Conservation (phyloP, 2,113 vertebrate genomes). For the Caretta caretta region DNA sequence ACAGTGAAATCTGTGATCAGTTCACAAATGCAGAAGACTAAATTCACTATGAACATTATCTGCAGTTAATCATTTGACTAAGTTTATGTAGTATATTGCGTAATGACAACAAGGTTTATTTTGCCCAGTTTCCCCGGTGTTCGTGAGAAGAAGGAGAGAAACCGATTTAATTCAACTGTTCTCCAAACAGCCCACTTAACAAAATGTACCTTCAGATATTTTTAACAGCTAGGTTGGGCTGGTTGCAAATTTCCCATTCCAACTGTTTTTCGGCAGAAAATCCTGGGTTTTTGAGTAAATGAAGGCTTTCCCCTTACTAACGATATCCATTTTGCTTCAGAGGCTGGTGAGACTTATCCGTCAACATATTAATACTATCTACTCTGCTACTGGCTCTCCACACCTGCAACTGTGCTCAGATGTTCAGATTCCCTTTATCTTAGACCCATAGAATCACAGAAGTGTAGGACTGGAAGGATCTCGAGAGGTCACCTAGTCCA, state of each 20-base stretch:
- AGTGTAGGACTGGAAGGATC: not conserved
- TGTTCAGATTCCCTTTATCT: not conserved
- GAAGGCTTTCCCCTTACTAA: not conserved
- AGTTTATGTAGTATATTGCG: not conserved
- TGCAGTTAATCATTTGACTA: not conserved
- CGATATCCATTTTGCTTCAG: not conserved
- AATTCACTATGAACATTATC: not conserved
- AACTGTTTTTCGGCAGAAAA: not conserved
- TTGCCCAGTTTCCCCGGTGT: not conserved
- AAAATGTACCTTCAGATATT: not conserved
- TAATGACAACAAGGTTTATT: not conserved
- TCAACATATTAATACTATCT: not conserved
- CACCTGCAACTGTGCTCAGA: not conserved
- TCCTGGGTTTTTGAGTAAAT: not conserved
- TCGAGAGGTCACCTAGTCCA: not conserved
- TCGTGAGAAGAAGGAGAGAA: not conserved
- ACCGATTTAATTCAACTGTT: not conserved
- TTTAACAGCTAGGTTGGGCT: not conserved
- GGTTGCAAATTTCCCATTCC: not conserved
- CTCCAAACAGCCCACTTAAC: not conserved
- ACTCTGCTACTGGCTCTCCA: not conserved
- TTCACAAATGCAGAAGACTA: not conserved
- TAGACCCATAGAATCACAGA: not conserved
- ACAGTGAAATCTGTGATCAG: not conserved
- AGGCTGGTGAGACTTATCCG: not conserved